Evolutionary conservation across 2,797 vertebrate genomes (phyloP).

Genomic region (Paratrypauchen microcephalus): DNA sequence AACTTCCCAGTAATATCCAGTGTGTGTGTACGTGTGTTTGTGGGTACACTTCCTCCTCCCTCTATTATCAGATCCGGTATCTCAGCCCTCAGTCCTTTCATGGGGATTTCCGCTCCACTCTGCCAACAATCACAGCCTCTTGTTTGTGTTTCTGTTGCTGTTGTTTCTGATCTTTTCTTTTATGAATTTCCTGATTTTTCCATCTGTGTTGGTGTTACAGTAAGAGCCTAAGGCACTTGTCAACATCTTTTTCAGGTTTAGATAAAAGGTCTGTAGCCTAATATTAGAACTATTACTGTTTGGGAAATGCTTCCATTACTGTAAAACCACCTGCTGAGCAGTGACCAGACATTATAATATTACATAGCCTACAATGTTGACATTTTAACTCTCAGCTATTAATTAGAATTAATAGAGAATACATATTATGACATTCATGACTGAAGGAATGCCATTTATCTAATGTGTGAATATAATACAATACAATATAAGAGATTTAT

Average conservation of each 20-base stretch:
- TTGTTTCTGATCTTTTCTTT: neutral
- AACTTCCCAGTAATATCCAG: too few species aligned
- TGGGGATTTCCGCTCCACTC: constrained; percentile 45
- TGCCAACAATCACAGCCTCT: constrained; percentile 19
- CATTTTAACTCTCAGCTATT: neutral
- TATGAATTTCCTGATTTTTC: neutral
- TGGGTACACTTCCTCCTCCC: neutral
- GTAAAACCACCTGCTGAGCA: neutral
- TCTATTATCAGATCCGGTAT: constrained; percentile 1
- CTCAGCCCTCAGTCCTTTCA: constrained; percentile 36
- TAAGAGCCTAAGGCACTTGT: neutral
- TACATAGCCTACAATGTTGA: neutral
- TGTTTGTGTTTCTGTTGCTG: neutral
- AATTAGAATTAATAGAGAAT: too few species aligned
- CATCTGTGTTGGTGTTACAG: neutral
- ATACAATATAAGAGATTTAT: neutral
- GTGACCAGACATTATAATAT: neutral
- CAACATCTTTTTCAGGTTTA: neutral
- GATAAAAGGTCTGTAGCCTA: neutral
- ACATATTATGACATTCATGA: too few species aligned
- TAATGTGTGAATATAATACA: neutral
- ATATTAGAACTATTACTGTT: neutral
- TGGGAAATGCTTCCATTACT: neutral
- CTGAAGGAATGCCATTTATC: too few species aligned
- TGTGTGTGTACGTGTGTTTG: neutral